phyloP scores from a whole-genome alignment of 1,140 invertebrate species.

The Cydia strobilella region DNA sequence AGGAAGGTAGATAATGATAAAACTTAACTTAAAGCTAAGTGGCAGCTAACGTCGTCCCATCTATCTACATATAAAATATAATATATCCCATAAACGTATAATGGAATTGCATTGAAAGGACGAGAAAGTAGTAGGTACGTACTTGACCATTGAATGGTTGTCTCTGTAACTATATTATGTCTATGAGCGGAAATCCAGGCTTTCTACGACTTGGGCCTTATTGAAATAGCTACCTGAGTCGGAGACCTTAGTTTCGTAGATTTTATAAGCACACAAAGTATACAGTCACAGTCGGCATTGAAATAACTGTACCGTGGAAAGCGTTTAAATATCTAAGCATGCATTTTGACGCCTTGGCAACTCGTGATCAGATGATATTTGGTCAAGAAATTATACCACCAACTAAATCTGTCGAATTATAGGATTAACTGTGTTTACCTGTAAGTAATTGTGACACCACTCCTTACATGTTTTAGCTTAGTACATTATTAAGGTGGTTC shows the following conservation, averaged over 20 bases:
- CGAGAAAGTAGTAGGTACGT: constrained; percentile 12
- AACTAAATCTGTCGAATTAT: too few relatives aligned
- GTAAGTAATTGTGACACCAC: too few relatives aligned
- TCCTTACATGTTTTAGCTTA: too few relatives aligned
- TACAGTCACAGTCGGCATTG: background rate
- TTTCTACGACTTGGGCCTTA: background rate
- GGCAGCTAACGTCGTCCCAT: background rate
- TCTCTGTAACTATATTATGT: background rate
- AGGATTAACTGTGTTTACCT: too few relatives aligned
- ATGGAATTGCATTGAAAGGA: background rate
- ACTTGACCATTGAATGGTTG: constrained; percentile 8
- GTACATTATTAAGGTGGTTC: too few relatives aligned
- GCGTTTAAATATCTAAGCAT: background rate
- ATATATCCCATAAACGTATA: background rate
- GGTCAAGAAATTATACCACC: too few relatives aligned
- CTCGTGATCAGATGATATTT: too few relatives aligned
- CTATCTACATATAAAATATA: background rate
- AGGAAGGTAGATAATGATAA: too few relatives aligned
- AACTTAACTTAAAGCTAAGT: too few relatives aligned
- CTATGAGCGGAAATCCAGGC: background rate
- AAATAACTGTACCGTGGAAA: background rate
- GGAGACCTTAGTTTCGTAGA: background rate
- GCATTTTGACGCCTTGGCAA: too few relatives aligned
- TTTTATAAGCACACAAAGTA: background rate
- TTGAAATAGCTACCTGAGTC: background rate